Evolutionary conservation across 1,140 invertebrate species (phyloP).

Genomic region (Apis mellifera): Amel_HAv3.1 CM009942.2:6263501-6264000

Average conservation of each 20-base stretch:
- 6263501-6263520: neutral
- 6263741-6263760: no score
- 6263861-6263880: no score
- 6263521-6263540: constrained; percentile 5
- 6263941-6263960: no score
- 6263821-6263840: neutral
- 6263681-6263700: neutral
- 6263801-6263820: neutral
- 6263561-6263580: neutral
- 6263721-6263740: neutral
- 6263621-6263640: constrained; percentile 32
- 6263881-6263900: no score
- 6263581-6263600: constrained; percentile 5
- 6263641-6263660: neutral
- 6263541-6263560: constrained; percentile 30
- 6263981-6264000: no score
- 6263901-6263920: no score
- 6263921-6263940: no score
- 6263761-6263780: neutral
- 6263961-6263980: no score
- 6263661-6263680: neutral
- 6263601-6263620: constrained; percentile 13
- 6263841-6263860: no score
- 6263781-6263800: no score
- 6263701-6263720: neutral